Base-by-base conservation (phyloP, 2,888 invertebrate species). In the Sesia apiformis region DNA sequence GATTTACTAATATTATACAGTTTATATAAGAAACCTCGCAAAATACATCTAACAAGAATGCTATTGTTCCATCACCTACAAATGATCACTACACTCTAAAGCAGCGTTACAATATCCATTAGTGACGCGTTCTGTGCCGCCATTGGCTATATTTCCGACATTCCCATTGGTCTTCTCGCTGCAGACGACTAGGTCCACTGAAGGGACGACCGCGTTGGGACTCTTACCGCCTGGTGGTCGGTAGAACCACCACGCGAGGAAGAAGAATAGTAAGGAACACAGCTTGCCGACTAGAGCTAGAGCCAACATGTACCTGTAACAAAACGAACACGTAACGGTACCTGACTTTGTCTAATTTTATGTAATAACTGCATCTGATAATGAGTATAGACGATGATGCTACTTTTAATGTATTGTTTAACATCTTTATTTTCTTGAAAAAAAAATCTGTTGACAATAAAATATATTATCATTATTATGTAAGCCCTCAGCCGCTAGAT, bases 201-300 rank as follows among this genome's bases (percentile, higher is more conserved):
- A 80, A 0, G 86, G 85, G 0, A 76, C 77, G 5, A 82, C 72
- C 3, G 84, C 83, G 67, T 82, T 82, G 49, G 72, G 63, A 56
- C 63, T 75, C 67, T 77, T 78, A 38, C 75, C 73, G 4, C 90
- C 87, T 0, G 94, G 94, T 38, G 94, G 92, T 53, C 92, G 91
- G 81, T 95, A 95, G 72, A 92, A 92, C 91, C 93, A 92, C 93
- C 94, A 93, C 53, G 95, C 94, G 46, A 93, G 82, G 78, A 93
- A 91, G 83, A 94, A 95, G 84, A 94, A 94, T 0, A 94, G 67
- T 0, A 93, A 78, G 0, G 95, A 94, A 53, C 93, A 91, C 4
- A 92, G 82, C 78, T 95, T 95, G 7, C 94, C 94, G 40, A 93
- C 90, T 55, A 95, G 77, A 0, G 94, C 94, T 53, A 96, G 78